Conservation (phyloP, 2,888 invertebrate genomes). For the Noctua janthe region DNA sequence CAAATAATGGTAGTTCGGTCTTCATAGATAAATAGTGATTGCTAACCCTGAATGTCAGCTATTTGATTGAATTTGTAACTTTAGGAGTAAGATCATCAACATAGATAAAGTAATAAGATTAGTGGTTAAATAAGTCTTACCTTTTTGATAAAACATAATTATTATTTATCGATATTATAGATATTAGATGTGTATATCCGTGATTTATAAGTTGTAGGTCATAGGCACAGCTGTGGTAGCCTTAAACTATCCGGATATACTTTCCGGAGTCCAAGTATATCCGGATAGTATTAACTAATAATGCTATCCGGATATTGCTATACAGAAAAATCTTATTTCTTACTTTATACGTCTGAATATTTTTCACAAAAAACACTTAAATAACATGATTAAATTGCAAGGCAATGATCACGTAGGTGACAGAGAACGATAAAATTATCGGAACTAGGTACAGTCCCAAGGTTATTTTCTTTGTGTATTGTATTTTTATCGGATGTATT, state of each 20-base stretch:
- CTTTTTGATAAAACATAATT: background rate
- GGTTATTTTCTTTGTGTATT: slow-evolving; percentile 20
- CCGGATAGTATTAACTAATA: background rate
- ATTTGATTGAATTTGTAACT: slow-evolving; percentile 4
- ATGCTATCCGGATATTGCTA: background rate
- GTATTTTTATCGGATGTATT: slow-evolving; percentile 36
- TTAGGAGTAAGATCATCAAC: background rate
- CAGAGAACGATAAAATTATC: slow-evolving; percentile 14
- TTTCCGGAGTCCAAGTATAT: background rate
- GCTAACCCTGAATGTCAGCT: background rate
- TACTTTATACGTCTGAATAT: background rate
- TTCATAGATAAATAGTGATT: background rate
- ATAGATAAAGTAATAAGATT: background rate
- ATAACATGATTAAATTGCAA: slow-evolving; percentile 53
- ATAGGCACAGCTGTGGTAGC: background rate
- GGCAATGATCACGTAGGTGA: slow-evolving; percentile 28
- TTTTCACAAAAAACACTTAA: slow-evolving; percentile 1
- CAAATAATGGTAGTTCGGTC: background rate
- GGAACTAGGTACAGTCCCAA: slow-evolving; percentile 36
- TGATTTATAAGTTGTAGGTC: background rate
- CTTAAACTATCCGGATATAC: background rate
- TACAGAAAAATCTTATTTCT: background rate
- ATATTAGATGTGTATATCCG: background rate
- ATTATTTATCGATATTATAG: too few species aligned
- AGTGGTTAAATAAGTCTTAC: background rate